Evolutionary conservation across 2,113 vertebrate genomes (phyloP), one percentile per base, ranked within the genome.

Genomic region (Melanocharis versteri): DNA sequence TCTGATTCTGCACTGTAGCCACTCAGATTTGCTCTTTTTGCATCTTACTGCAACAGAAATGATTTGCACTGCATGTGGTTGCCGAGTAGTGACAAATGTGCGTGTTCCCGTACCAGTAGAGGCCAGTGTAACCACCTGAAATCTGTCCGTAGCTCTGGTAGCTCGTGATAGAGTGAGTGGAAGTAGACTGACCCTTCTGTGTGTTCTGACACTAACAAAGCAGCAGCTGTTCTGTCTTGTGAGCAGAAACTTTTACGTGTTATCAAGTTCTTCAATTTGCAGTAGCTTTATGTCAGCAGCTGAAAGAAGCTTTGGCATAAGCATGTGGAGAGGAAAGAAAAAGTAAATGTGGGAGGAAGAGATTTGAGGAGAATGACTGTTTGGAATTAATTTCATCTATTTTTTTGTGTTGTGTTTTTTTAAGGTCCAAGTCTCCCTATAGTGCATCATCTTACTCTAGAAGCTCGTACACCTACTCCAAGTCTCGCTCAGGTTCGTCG

Each of bases 401-500:
- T 54, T 82, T 87, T 86, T 86, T 33, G 47, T 96, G 57, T 96
- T 96, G 72, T 97, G 96, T 97, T 58, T 97, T 88, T 96, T 97
- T 37, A 97, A 99, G 99, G 96, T 99, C 99, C 66, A 99, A 99
- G 97, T 99, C 99, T 76, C 99, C 99, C 15, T 99, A 98, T 89
- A 98, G 98, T 57, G 98, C 98, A 86, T 99, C 99, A 3, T 98
- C 98, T 18, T 98, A 98, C 96, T 99, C 98, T 60, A 97, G 97
- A 92, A 99, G 99, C 78, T 98, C 98, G 0, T 99, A 98, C 19
- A 99, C 99, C n/a, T 99, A 99, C 33, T 98, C 98, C 78, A 98
- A 98, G 91, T 99, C 99, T 18, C 98, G 99, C 96, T 98, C 99
- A 45, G 98, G 98, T 48, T 98, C 98, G 7, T 98, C 98, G 15